Evolutionary conservation across 1,140 invertebrate species (phyloP).

Genomic region (Phymorhynchus buccinoides): DNA sequence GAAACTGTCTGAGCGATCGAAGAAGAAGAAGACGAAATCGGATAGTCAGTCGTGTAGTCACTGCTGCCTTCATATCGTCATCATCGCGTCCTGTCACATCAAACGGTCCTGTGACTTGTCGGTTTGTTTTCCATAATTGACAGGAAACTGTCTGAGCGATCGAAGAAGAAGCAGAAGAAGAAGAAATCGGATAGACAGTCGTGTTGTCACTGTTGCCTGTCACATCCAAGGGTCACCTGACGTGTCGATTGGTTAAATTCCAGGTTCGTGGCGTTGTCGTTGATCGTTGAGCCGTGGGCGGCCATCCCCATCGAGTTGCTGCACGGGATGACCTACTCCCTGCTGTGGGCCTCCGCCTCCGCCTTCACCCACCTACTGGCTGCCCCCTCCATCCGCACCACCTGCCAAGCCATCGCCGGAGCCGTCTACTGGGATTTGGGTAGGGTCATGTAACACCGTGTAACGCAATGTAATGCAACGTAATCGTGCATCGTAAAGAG

Average conservation of each 20-base stretch:
- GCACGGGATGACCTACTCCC: slow-evolving; percentile 88
- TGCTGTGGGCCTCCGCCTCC: slow-evolving; percentile 84
- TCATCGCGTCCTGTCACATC: too few relatives aligned
- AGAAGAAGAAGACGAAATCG: too few relatives aligned
- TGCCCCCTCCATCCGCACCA: slow-evolving; percentile 36
- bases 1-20: too few relatives aligned
- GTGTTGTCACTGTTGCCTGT: too few relatives aligned
- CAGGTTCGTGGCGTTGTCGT: slow-evolving; percentile 87
- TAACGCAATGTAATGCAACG: too few relatives aligned
- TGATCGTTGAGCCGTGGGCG: slow-evolving; percentile 84
- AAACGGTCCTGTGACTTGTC: neutral
- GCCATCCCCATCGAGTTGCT: slow-evolving; percentile 87
- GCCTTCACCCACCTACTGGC: slow-evolving; percentile 38
- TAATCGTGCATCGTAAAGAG: too few relatives aligned
- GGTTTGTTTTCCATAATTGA: too few relatives aligned
- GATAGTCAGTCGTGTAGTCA: too few relatives aligned
- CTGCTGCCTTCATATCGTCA: too few relatives aligned
- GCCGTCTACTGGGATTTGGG: slow-evolving; percentile 50
- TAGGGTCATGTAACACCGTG: slow-evolving; percentile 4
- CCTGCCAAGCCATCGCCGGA: slow-evolving; percentile 45
- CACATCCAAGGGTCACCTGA: neutral
- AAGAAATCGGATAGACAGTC: too few relatives aligned
- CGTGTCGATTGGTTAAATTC: slow-evolving; percentile 75
- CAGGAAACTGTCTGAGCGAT: too few relatives aligned
- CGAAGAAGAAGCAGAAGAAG: too few relatives aligned